Evolutionary conservation across 1,140 invertebrate genomes (phyloP).

Genomic region (Drosophila ohnishii): DNA sequence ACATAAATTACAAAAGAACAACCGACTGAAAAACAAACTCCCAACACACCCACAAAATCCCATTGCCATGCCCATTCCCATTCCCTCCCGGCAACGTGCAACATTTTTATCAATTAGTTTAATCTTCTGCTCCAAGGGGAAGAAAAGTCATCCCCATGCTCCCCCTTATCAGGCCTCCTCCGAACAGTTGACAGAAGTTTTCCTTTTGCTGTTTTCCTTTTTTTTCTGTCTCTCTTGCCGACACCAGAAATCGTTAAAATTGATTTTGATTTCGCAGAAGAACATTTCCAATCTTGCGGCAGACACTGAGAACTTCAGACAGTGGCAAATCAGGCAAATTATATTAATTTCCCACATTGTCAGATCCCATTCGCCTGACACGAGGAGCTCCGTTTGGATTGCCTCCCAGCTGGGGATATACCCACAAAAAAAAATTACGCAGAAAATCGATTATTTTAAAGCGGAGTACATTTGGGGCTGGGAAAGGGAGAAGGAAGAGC

Average conservation of each 20-base stretch:
- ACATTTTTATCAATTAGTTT: slow-evolving; percentile 82
- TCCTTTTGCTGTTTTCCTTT: slow-evolving; percentile 9
- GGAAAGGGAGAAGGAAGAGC: no score
- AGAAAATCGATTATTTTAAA: slow-evolving; percentile 80
- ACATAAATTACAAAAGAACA: slow-evolving; percentile 77
- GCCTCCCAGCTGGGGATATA: slow-evolving; percentile 15
- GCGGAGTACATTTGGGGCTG: slow-evolving; percentile 5
- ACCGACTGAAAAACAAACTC: slow-evolving; percentile 39
- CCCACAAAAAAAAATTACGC: slow-evolving; percentile 44
- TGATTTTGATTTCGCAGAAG: slow-evolving; percentile 72
- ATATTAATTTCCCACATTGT: slow-evolving; percentile 81
- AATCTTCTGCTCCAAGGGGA: slow-evolving; percentile 61
- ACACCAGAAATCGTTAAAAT: slow-evolving; percentile 70
- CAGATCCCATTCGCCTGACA: slow-evolving; percentile 69
- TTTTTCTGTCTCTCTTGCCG: slow-evolving; percentile 7
- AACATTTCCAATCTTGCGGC: slow-evolving; percentile 67
- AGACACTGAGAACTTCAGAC: slow-evolving; percentile 70
- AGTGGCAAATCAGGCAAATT: slow-evolving; percentile 77
- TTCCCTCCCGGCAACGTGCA: slow-evolving; percentile 58
- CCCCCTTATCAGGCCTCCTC: slow-evolving; percentile 25
- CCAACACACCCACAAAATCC: slow-evolving; percentile 46
- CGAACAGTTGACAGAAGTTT: slow-evolving; percentile 63
- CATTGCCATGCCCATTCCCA: slow-evolving; percentile 13
- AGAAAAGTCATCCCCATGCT: slow-evolving; percentile 11
- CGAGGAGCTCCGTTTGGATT: slow-evolving; percentile 53